These are phyloP conservation scores for Emys orbicularis DNA, from an alignment of 2,797 vertebrate species.

Conservation along the genomic window DNA sequence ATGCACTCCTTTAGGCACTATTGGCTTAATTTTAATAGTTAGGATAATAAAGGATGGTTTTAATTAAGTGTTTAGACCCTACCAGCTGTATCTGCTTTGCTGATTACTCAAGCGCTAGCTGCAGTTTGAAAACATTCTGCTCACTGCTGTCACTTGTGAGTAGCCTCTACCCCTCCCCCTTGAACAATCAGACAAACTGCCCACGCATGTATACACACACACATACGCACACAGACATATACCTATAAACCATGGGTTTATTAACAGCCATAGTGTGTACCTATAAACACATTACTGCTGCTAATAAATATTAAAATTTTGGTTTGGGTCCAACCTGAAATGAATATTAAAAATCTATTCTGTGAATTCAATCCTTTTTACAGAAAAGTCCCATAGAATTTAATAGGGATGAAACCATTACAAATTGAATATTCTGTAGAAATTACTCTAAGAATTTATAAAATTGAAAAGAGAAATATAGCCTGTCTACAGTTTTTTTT, in stretches of 20 bases:
- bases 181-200: background rate
- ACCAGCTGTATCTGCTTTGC: background rate
- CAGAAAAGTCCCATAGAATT: background rate
- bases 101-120: background rate
- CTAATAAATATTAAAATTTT: background rate
- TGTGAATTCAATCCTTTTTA: background rate
- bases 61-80: background rate
- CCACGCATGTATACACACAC: fast-evolving
- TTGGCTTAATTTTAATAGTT: background rate
- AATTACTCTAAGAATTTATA: background rate
- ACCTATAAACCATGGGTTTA: background rate
- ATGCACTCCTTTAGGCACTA: background rate
- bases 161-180: background rate
- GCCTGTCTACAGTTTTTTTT: background rate
- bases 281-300: background rate
- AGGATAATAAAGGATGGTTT: background rate
- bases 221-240: background rate
- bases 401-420: background rate
- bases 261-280: background rate
- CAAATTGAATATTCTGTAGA: background rate
- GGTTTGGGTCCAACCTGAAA: background rate
- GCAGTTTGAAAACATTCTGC: background rate
- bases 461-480: constrained; percentile 2
- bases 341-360: background rate
- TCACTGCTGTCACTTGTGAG: background rate